Base-by-base conservation (phyloP, 2,113 vertebrate species). In the Anguilla rostrata region DNA sequence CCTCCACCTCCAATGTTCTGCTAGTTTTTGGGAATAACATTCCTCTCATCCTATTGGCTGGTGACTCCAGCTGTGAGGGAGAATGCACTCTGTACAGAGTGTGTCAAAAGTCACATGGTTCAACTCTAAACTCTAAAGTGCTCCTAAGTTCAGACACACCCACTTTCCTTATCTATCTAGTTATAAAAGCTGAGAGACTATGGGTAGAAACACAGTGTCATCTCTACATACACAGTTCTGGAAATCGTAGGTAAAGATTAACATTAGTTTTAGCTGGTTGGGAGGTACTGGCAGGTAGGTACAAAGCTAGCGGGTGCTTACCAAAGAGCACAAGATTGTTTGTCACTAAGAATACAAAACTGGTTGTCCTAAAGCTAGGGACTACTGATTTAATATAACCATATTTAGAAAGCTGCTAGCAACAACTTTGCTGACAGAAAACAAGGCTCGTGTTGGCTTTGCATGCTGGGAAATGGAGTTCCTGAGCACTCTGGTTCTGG, bases 381-480 rank as follows among this genome's bases (percentile, higher is more conserved):
- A 1, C 43, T 46, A 46, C 5, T 46, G 2, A 8, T 46, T 34
- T 46, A 46, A 46, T 46, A 46, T 46, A 46, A 46, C 43, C 43
- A 46, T 46, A 46, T 46, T 46, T 4, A 46, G 8, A 46, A 46
- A 46, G 43, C 8, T 46, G 43, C 43, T 5, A 78, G 39, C 5
- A 41, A 40, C 16, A 8, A 20, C 80, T 82, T 20, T 49, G 16
- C 29, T 18, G 20, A 53, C 18, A 66, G 60, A 7, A 29, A n/a
- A 57, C 26, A 57, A 1, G 11, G 46, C 26, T 6, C 39, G 46
- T 12, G 16, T 40, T 29, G 3, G 11, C 43, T 41, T 41, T 60
- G 2, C 71, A 81, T 3, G 78, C 22, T 34, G 34, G 15, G 14
- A 14, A 0, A 95, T 95, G 94, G 93, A 94, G 14, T 16, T 92